phyloP scores from a whole-genome alignment of 2,888 invertebrate species.

The Orgyia antiqua region DNA sequence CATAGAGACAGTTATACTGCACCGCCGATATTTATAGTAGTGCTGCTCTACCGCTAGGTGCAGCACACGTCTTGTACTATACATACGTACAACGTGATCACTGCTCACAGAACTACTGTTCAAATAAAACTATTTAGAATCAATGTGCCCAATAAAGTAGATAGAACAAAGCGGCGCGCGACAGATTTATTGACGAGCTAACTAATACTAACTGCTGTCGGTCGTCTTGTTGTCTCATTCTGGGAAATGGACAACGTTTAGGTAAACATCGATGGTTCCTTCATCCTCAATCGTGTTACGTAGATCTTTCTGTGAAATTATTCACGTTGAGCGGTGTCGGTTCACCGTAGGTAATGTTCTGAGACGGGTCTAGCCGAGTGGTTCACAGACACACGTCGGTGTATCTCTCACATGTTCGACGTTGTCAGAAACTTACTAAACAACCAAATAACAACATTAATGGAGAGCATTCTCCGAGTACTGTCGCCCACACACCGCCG shows the following conservation, averaged over 20 bases:
- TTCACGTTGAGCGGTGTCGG: conserved; percentile 13
- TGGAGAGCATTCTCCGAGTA: conserved; percentile 45
- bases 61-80: too few species aligned
- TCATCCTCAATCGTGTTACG: too few species aligned
- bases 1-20: too few species aligned
- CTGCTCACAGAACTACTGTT: conserved; percentile 25
- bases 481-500: conserved; percentile 34
- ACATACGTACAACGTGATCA: conserved; percentile 1
- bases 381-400: too few species aligned
- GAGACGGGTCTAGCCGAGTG: too few species aligned
- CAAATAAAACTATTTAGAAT: conserved; percentile 27
- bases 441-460: conserved; percentile 46
- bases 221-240: conserved; percentile 26
- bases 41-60: too few species aligned
- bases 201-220: conserved; percentile 26
- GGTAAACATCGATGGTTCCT: too few species aligned
- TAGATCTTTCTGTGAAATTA: too few species aligned
- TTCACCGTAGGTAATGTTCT: too few species aligned
- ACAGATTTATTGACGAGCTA: conserved; percentile 52
- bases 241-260: conserved; percentile 25
- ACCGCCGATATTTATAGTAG: too few species aligned
- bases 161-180: conserved; percentile 33
- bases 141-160: conserved; percentile 27
- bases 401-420: conserved; percentile 43
- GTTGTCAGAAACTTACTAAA: conserved; percentile 53